Evolutionary conservation across 2,797 vertebrate genomes (phyloP).

Genomic region (Sylvilagus floridanus): DNA sequence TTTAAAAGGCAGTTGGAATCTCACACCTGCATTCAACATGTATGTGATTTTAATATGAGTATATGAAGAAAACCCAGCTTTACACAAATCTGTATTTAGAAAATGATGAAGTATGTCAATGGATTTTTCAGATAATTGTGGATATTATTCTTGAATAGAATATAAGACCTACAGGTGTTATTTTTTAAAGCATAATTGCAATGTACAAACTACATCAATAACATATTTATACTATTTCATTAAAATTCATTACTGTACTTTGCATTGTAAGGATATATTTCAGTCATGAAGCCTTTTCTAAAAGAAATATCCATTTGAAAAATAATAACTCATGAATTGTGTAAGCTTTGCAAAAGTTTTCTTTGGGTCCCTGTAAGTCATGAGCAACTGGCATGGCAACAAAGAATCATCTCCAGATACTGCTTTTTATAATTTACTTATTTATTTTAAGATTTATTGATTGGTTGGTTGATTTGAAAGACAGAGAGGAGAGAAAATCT

Average conservation of each 20-base stretch:
- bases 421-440: too few species aligned
- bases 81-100: neutral
- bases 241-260: neutral
- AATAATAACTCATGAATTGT: neutral
- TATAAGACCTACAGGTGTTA: neutral
- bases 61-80: neutral
- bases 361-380: neutral
- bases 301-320: neutral
- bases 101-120: neutral
- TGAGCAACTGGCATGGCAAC: too few species aligned
- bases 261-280: neutral
- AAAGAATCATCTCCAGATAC: too few species aligned
- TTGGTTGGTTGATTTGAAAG: too few species aligned
- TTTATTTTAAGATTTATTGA: too few species aligned
- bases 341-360: neutral
- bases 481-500: too few species aligned
- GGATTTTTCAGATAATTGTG: neutral
- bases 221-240: neutral
- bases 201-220: neutral
- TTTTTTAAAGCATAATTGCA: neutral
- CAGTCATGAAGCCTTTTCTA: neutral
- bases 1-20: neutral
- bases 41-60: neutral
- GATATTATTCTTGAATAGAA: too few species aligned
- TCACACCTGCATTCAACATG: neutral